Conservation (phyloP, 37 sponge, comb jelly and placozoan species). For the Haliclona indistincta region DNA sequence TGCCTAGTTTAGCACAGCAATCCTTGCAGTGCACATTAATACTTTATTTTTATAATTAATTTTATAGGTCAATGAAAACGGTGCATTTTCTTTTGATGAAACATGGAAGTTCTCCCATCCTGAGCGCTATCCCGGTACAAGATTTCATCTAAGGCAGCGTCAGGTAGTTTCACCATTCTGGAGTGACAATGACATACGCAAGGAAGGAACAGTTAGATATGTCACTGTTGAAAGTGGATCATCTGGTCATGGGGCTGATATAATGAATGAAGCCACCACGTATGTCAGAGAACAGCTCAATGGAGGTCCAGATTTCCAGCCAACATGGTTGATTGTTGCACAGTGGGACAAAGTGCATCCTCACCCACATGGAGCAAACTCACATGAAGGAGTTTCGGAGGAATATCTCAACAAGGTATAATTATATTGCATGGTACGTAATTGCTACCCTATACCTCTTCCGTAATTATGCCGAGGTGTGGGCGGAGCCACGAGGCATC, state of each 20-base stretch:
- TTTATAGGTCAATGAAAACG: constrained; percentile 23
- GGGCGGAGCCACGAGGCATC: too few species aligned
- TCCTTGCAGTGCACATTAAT: too few species aligned
- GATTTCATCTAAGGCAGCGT: too few species aligned
- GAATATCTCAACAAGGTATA: too few species aligned
- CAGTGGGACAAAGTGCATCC: constrained; percentile 18
- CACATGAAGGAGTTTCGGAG: too few species aligned
- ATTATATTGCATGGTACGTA: too few species aligned
- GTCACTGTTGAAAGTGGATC: not conserved
- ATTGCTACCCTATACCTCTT: too few species aligned
- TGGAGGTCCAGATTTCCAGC: not conserved
- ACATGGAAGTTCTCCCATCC: constrained; percentile 13
- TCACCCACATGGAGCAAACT: too few species aligned
- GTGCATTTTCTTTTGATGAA: constrained; percentile 4
- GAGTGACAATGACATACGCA: too few species aligned
- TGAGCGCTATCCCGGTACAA: constrained; percentile 6
- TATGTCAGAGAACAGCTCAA: not conserved
- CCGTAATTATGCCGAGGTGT: too few species aligned
- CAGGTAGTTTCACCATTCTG: constrained; percentile 14
- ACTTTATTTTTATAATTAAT: too few species aligned
- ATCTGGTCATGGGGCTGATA: not conserved
- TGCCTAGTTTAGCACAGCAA: too few species aligned
- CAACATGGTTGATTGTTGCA: not conserved
- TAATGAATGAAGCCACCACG: not conserved
- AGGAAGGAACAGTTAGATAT: constrained; percentile 14